A percentile compares a stretch with the other conserved stretches of the same genome.
These are phyloP conservation scores for Pimephales promelas DNA, from an alignment of 2,113 vertebrate species.

Conservation along the genomic window DNA sequence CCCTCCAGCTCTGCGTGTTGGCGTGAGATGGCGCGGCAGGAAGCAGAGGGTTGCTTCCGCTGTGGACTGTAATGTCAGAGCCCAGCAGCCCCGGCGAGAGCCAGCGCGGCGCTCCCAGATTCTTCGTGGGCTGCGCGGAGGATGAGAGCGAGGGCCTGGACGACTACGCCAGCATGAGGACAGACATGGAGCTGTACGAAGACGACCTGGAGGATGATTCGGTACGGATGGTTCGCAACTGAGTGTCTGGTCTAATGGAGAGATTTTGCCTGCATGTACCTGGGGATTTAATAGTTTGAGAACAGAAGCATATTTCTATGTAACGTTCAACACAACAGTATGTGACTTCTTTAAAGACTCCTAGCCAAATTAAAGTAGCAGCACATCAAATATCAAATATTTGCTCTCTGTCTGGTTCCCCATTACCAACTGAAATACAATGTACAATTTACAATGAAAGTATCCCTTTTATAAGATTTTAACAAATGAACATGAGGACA, in stretches of 20 bases:
- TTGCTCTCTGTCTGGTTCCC: no score
- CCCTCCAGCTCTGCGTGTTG: slow-evolving; percentile 62
- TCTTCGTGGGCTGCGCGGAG: slow-evolving; percentile 95
- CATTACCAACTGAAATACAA: no score
- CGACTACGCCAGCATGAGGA: slow-evolving; percentile 84
- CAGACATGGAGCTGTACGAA: slow-evolving; percentile 87
- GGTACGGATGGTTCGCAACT: slow-evolving; percentile 57
- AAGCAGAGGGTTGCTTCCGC: slow-evolving; percentile 78
- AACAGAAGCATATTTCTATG: not conserved
- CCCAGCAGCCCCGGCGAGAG: slow-evolving; percentile 87
- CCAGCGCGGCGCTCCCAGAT: slow-evolving; percentile 86
- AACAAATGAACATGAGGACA: no score
- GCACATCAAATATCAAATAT: no score
- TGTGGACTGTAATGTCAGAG: slow-evolving; percentile 91
- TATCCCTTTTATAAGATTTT: no score
- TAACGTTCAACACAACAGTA: no score
- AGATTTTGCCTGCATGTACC: not conserved
- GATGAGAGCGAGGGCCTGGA: slow-evolving; percentile 89
- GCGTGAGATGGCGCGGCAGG: slow-evolving; percentile 74
- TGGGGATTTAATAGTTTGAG: not conserved
- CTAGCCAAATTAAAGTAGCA: no score
- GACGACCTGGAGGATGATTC: slow-evolving; percentile 89
- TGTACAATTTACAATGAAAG: no score
- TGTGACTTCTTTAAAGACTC: no score
- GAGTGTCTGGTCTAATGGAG: not conserved